phyloP scores from a whole-genome alignment of 2,797 vertebrate genomes.

The Microchirus variegatus region DNA sequence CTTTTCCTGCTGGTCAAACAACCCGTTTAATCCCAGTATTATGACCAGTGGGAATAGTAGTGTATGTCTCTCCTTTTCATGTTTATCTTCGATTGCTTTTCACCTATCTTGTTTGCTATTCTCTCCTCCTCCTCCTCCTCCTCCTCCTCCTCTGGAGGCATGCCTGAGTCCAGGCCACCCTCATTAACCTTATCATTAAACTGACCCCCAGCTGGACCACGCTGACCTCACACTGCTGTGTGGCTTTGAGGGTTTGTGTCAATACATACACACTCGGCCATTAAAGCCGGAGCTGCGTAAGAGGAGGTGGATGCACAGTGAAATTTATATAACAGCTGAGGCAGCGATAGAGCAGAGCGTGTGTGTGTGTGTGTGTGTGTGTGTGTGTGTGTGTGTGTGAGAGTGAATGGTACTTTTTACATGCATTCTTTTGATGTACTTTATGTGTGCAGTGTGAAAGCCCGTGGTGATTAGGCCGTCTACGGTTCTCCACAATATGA shows the following conservation, averaged over 20 bases:
- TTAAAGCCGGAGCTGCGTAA: slow-evolving; percentile 52
- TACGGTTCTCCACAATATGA: slow-evolving; percentile 51
- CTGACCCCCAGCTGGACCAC: slow-evolving; percentile 60
- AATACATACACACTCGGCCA: slow-evolving; percentile 68
- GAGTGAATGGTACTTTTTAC: slow-evolving; percentile 69
- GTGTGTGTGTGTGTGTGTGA: no score
- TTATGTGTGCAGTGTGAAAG: slow-evolving; percentile 59
- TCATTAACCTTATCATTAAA: slow-evolving; percentile 76
- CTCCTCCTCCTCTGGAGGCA: slow-evolving; percentile 53
- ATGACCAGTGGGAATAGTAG: no score
- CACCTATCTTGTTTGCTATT: neutral
- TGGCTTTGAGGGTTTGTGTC: slow-evolving; percentile 63
- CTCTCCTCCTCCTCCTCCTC: neutral
- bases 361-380: slow-evolving; percentile 6
- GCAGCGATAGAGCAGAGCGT: slow-evolving; percentile 32
- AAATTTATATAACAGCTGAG: slow-evolving; percentile 63
- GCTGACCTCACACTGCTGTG: slow-evolving; percentile 51
- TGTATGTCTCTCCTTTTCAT: neutral
- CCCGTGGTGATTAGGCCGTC: slow-evolving; percentile 59
- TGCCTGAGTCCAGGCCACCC: slow-evolving; percentile 64
- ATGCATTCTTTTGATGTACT: slow-evolving; percentile 65
- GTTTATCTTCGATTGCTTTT: neutral
- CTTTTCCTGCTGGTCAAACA: no score
- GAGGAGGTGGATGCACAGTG: slow-evolving; percentile 38
- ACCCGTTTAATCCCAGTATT: no score